Evolutionary conservation across 1,140 invertebrate genomes (phyloP), one percentile per base, ranked within the genome.

Genomic region (Camponotus pennsylvanicus): DNA sequence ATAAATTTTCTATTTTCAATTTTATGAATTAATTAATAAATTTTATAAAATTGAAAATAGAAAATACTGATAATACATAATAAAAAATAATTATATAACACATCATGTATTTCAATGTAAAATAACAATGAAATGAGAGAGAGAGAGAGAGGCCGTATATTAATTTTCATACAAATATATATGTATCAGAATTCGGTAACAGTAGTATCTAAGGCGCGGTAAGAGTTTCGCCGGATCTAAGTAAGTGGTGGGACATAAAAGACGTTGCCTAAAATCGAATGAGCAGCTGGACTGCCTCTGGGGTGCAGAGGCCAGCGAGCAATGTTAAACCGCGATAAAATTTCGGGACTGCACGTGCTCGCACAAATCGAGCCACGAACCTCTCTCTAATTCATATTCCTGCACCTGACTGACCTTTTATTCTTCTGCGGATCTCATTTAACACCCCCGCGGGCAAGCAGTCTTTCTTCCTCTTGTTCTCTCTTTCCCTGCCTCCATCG

Each of bases 391-490:
- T 95, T 95, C 94, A 93, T 94, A 94, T 94, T 93, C 94, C 71
- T 93, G 92, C 94, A 95, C 94, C 94, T 94, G 94, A 95, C 94
- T 94, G 92, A 93, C 93, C 91, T 89, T 91, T 90, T 86, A 91
- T 90, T 93, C 85, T 80, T 84, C 69, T 82, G 40, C 71, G 52
- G 67, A 91, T 94, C 94, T 94, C 94, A 94, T 94, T 94, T 93
- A 94, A 93, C 94, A 91, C 93, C 94, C 94, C 94, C 94, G 93
- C 92, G 78, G 93, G 93, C 93, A 88, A 79, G 67, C 57, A 21
- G 7, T 59, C 8, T 59, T 4, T 59, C 59, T 64, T 59, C 67
- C 80, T 52, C 4, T 52, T 4, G 15, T 85, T 57, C 52, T 52
- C 15, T 49, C 45, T 49, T 85, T 57, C 52, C 34, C 59, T 75